Evolutionary conservation across 2,113 vertebrate genomes (phyloP).

Genomic region (Ochotona curzoniae): DNA sequence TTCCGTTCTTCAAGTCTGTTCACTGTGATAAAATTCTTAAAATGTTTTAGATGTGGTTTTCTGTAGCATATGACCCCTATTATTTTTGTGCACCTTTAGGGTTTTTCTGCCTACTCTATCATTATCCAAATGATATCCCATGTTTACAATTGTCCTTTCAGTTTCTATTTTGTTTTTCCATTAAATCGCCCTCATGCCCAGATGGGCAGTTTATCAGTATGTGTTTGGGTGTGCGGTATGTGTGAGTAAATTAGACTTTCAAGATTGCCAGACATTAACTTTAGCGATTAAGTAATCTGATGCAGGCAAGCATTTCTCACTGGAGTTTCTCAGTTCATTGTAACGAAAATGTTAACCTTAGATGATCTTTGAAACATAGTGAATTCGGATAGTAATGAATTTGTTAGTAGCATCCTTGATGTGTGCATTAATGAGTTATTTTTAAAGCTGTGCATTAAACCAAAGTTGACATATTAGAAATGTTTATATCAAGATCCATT

Average conservation of each 20-base stretch:
- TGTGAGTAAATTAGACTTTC: constrained; percentile 22
- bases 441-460: constrained; percentile 72
- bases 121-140: constrained; percentile 54
- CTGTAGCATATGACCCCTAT: constrained; percentile 15
- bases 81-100: constrained; percentile 36
- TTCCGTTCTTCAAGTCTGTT: constrained; percentile 32
- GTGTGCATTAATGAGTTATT: constrained; percentile 67
- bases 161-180: constrained; percentile 52
- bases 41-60: constrained; percentile 46
- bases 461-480: constrained; percentile 71
- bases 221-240: background rate
- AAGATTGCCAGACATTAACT: constrained; percentile 30
- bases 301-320: constrained; percentile 53
- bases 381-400: constrained; percentile 67
- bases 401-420: constrained; percentile 68
- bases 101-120: constrained; percentile 54
- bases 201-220: constrained; percentile 1
- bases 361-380: constrained; percentile 52
- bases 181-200: constrained; percentile 40
- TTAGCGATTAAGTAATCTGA: constrained; percentile 58
- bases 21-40: constrained; percentile 40
- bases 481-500: constrained; percentile 72
- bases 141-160: constrained; percentile 58
- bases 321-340: constrained; percentile 61
- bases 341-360: constrained; percentile 71